Evolutionary conservation across 2,888 invertebrate genomes (phyloP), one percentile per base, ranked within the genome.

Genomic region (Apodemia duryi): DNA sequence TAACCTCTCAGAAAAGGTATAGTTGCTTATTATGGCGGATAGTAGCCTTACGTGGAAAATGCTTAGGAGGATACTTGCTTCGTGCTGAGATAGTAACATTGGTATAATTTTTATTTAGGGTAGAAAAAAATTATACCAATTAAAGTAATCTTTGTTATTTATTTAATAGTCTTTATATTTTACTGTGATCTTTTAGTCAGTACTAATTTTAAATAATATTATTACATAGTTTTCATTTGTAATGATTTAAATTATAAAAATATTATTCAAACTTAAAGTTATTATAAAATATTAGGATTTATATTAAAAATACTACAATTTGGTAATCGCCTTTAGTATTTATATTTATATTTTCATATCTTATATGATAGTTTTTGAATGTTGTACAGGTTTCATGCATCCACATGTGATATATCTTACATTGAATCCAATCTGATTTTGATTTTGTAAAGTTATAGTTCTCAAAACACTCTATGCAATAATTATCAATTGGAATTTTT

Each of bases 371-470:
- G 62, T 69, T 69, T 63, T 67, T 66, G 63, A 67, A 51, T 68
- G 46, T 66, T 51, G 66, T 60, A 69, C 65, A 68, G 49, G 66
- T 64, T 61, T 68, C 64, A 63, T 63, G 68, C 52, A 70, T 67
- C 70, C 66, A 67, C 67, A 68, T 68, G 63, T 35, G 52, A 68
- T 67, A 70, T 62, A 57, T 68, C 57, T 70, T n/a, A 66, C 68
- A 68, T 68, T 66, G 38, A 64, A 66, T 68, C 66, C 66, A 68
- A 65, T 71, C 69, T 68, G 66, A 68, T 69, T 68, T 70, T 43
- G 67, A 71, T 63, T 62, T 62, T 6, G 62, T 62, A 4, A 70
- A 69, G 69, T 69, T 71, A 38, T 72, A 71, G 69, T 70, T 69
- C 35, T 72, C 68, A 66, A 69, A 69, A 63, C 69, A 69, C 66